These are phyloP conservation scores for Cerastis rubricosa DNA, from an alignment of 2,888 invertebrate species.

Conservation along the genomic window DNA sequence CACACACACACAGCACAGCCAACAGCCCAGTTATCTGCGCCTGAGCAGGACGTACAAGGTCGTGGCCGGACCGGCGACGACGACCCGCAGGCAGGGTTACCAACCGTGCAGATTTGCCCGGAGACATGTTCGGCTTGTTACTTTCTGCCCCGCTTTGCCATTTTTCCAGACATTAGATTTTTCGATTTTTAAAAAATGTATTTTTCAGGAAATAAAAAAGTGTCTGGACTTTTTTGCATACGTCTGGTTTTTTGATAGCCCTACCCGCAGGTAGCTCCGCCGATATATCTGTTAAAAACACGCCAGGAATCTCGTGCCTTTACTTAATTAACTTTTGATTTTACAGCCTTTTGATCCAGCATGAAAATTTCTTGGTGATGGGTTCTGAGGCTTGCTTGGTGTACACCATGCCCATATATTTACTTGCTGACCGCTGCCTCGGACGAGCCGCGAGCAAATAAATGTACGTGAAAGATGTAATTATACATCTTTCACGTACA, in stretches of 20 bases:
- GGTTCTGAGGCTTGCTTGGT: neutral
- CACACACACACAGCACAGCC: slow-evolving; percentile 37
- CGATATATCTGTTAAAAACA: slow-evolving; percentile 27
- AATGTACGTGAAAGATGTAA: neutral
- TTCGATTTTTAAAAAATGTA: neutral
- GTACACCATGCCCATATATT: neutral
- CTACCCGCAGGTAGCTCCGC: slow-evolving; percentile 54
- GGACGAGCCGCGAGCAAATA: neutral
- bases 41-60: slow-evolving; percentile 66
- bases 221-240: neutral
- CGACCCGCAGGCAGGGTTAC: slow-evolving; percentile 24
- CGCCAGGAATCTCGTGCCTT: slow-evolving; percentile 46
- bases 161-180: neutral
- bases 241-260: neutral
- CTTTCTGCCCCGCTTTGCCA: neutral
- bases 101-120: neutral
- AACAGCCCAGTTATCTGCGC: slow-evolving; percentile 53
- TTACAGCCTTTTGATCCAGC: slow-evolving; percentile 50
- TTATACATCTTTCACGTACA: no score
- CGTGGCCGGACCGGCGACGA: slow-evolving; percentile 46
- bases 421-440: neutral
- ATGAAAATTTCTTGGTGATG: slow-evolving; percentile 15
- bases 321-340: slow-evolving; percentile 47
- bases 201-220: neutral
- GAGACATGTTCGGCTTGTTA: neutral